These are phyloP conservation scores for Andrena bucephala DNA, from an alignment of 2,888 invertebrate genomes.

Conservation along the genomic window DNA sequence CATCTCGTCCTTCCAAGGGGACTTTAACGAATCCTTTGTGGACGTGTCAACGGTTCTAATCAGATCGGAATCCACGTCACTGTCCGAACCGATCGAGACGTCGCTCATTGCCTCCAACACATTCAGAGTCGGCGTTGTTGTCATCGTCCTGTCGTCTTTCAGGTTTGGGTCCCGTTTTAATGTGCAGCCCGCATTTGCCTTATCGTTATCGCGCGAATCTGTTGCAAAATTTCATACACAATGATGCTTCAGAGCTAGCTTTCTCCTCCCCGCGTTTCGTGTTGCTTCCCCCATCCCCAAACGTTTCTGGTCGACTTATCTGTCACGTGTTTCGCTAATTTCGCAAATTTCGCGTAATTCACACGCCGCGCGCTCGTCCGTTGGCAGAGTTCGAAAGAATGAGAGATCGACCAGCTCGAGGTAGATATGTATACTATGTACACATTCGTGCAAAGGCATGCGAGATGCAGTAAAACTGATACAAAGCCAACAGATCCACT, in stretches of 20 bases:
- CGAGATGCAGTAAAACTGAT: not conserved
- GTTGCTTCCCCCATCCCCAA: not conserved
- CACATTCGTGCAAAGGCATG: not conserved
- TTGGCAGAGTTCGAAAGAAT: not conserved
- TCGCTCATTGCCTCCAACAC: constrained; percentile 57
- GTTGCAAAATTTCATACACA: constrained; percentile 81
- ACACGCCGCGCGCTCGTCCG: not conserved
- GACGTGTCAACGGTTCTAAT: constrained; percentile 35
- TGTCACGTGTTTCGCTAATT: too few relatives aligned
- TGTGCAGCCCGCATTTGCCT: constrained; percentile 78
- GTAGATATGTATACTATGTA: too few relatives aligned
- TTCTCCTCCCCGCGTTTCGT: constrained; percentile 44
- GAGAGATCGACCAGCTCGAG: not conserved
- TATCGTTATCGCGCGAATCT: constrained; percentile 79
- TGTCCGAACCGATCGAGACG: constrained; percentile 53
- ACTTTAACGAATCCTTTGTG: constrained; percentile 51
- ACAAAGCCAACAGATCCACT: not conserved
- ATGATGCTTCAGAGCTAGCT: constrained; percentile 65
- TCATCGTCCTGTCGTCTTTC: constrained; percentile 59
- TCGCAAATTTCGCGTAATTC: too few relatives aligned
- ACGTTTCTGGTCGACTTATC: not conserved
- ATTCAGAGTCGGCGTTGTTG: constrained; percentile 55
- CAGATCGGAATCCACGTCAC: constrained; percentile 50
- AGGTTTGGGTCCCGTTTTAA: constrained; percentile 74
- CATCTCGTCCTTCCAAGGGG: constrained; percentile 71